These are phyloP conservation scores for Heliothis peltigera DNA, from an alignment of 2,888 invertebrate species.

Conservation along the genomic window DNA sequence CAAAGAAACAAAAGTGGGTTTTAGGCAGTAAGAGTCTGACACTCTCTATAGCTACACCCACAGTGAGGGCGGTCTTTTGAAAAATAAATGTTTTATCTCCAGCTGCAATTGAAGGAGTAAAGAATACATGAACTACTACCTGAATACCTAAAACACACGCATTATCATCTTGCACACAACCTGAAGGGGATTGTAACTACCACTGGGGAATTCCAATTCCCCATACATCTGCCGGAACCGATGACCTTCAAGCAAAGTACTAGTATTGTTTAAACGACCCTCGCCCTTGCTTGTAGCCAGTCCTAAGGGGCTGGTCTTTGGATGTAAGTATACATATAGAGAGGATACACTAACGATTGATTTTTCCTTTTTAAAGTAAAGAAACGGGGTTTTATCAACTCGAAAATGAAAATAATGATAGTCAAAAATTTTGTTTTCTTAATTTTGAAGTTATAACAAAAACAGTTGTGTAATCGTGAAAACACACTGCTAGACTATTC, in stretches of 20 bases:
- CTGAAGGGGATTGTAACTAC: constrained; percentile 29
- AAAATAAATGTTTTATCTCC: too few relatives aligned
- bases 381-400: background rate
- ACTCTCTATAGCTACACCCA: too few relatives aligned
- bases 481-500: background rate
- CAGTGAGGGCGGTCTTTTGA: too few relatives aligned
- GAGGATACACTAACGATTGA: background rate
- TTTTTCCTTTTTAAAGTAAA: background rate
- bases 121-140: background rate
- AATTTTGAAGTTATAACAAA: too few relatives aligned
- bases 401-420: too few relatives aligned
- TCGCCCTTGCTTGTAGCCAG: constrained; percentile 31
- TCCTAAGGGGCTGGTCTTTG: constrained; percentile 41
- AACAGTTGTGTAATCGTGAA: too few relatives aligned
- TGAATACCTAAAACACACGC: background rate
- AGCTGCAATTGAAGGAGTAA: background rate
- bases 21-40: too few relatives aligned
- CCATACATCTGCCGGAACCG: constrained; percentile 56
- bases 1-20: too few relatives aligned
- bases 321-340: background rate
- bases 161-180: constrained; percentile 7
- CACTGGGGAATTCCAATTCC: constrained; percentile 51
- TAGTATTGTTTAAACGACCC: constrained; percentile 57
- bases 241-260: constrained; percentile 57
- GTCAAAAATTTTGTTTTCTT: too few relatives aligned